Evolutionary conservation across 2,888 invertebrate genomes (phyloP).

Genomic region (Drosophila vallismaia): DNA sequence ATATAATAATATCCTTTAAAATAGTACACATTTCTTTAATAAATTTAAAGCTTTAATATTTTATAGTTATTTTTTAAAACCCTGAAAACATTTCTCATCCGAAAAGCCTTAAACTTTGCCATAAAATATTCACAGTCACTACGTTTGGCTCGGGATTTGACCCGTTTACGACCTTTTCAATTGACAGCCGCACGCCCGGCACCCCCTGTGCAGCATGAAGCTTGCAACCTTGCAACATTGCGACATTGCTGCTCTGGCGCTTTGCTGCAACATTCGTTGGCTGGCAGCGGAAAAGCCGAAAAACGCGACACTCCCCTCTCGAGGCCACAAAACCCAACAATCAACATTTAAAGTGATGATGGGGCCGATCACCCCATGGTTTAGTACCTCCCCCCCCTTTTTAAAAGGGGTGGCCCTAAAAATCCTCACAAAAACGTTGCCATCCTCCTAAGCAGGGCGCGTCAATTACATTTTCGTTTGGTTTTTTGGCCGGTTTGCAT

Average conservation of each 20-base stretch:
- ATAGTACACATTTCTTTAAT: background rate
- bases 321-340: slow-evolving; percentile 48
- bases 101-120: background rate
- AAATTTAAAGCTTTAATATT: background rate
- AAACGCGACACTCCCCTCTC: slow-evolving; percentile 35
- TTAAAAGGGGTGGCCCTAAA: background rate
- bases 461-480: slow-evolving; percentile 66
- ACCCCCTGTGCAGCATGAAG: background rate
- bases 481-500: slow-evolving; percentile 28
- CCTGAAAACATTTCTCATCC: background rate
- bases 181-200: slow-evolving; percentile 28
- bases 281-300: slow-evolving; percentile 34
- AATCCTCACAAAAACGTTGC: slow-evolving; percentile 5
- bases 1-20: too few species aligned
- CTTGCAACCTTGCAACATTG: slow-evolving; percentile 15
- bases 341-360: slow-evolving; percentile 69
- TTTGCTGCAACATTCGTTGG: slow-evolving; percentile 22
- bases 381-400: background rate
- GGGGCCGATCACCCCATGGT: slow-evolving; percentile 2
- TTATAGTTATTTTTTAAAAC: background rate
- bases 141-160: slow-evolving; percentile 4
- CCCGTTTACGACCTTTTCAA: slow-evolving; percentile 50
- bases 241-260: slow-evolving; percentile 2
- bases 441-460: slow-evolving; percentile 40
- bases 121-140: background rate